phyloP scores from a whole-genome alignment of 2,113 vertebrate species.

The Pseudonaja textilis region DNA sequence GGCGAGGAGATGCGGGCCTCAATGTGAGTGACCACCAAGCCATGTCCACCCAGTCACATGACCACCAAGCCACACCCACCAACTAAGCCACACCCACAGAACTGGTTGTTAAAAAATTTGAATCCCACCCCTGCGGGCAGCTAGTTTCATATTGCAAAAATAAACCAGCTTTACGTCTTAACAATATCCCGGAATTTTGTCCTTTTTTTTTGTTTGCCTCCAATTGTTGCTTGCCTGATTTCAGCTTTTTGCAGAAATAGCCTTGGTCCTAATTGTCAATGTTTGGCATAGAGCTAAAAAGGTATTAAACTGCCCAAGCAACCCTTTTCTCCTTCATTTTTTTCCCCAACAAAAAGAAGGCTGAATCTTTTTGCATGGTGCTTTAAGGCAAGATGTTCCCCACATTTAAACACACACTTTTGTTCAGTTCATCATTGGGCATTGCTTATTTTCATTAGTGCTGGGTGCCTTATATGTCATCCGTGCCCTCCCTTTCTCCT shows the following conservation, averaged over 20 bases:
- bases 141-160: conserved; percentile 12
- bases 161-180: not conserved
- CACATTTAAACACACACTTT: conserved; percentile 69
- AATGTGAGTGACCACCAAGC: too few relatives aligned
- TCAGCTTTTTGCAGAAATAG: conserved; percentile 43
- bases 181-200: not conserved
- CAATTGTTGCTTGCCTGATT: conserved; percentile 47
- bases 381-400: conserved; percentile 64
- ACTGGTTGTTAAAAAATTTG: too few relatives aligned
- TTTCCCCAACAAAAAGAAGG: conserved; percentile 46
- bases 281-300: conserved; percentile 74
- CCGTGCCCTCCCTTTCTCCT: not conserved
- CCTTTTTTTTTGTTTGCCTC: conserved; percentile 7
- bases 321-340: conserved; percentile 68
- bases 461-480: conserved; percentile 66
- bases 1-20: too few relatives aligned
- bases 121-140: not conserved
- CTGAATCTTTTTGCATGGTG: conserved; percentile 67
- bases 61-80: too few relatives aligned
- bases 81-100: too few relatives aligned
- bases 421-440: conserved; percentile 79
- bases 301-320: conserved; percentile 67
- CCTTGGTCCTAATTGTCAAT: conserved; percentile 70
- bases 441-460: conserved; percentile 77
- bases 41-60: too few relatives aligned